Percentiles rank a stretch among this genome's conserved stretches.
Conservation (phyloP, 2,797 vertebrate species). For the Diplodus puntazzo region DNA sequence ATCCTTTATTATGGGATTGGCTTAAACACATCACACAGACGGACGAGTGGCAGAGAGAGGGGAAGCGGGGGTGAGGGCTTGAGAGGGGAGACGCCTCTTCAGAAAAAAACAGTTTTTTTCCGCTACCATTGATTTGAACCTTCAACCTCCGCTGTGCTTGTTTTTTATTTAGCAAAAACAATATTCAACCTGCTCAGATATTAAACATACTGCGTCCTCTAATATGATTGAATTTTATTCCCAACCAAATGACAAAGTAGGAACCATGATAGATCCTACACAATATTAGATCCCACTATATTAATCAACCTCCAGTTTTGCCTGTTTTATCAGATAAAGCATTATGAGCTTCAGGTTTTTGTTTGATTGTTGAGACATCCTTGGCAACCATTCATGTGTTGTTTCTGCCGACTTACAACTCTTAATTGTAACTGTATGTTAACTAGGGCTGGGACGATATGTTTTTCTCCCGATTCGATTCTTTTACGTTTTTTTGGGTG, state of each 20-base stretch:
- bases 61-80: constrained; percentile 59
- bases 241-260: constrained; percentile 1
- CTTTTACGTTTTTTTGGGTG: no score
- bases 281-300: background rate
- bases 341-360: background rate
- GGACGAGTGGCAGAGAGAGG: constrained; percentile 74
- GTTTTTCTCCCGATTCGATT: no score
- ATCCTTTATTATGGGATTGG: constrained; percentile 88
- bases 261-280: background rate
- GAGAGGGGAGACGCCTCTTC: constrained; percentile 66
- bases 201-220: background rate
- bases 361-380: background rate
- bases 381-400: background rate
- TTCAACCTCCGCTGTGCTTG: constrained; percentile 51
- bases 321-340: background rate
- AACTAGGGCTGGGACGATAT: no score
- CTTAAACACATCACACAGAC: constrained; percentile 85
- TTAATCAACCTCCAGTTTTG: background rate
- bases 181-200: constrained; percentile 38
- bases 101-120: constrained; percentile 45
- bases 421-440: no score
- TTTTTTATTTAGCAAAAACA: constrained; percentile 57
- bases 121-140: constrained; percentile 45
- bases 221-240: background rate
- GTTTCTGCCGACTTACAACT: background rate